A percentile compares a stretch with the other conserved stretches of the same genome.
These are phyloP conservation scores for Stegostoma tigrinum DNA, from an alignment of 2,113 vertebrate species.

Conservation along the genomic window DNA sequence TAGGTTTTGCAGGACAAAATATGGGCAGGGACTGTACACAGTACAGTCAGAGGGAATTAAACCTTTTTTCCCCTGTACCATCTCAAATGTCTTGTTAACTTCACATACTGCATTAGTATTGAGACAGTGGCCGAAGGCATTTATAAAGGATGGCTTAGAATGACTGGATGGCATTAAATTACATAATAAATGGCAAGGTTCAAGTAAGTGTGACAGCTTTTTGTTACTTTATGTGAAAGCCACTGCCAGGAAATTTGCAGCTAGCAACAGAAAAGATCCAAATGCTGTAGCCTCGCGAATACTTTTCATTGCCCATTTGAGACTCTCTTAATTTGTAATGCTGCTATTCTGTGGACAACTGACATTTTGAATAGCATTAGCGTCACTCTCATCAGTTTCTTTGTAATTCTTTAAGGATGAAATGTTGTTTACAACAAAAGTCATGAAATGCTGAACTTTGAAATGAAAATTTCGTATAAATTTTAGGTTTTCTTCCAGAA, in stretches of 20 bases:
- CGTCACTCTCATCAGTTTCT: background rate
- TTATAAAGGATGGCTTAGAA: background rate
- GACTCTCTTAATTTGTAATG: background rate
- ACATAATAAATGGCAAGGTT: background rate
- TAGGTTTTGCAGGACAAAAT: background rate
- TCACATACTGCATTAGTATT: background rate
- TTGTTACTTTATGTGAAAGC: background rate
- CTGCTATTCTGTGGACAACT: background rate
- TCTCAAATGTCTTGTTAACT: slow-evolving; percentile 19
- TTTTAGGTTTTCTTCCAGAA: background rate
- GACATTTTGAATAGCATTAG: background rate
- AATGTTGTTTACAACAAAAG: slow-evolving; percentile 22
- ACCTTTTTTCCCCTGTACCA: background rate
- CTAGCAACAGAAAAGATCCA: background rate
- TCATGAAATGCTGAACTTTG: background rate
- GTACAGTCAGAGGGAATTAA: background rate
- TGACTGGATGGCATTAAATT: background rate
- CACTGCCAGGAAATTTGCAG: background rate
- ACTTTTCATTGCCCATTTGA: background rate
- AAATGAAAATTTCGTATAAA: background rate
- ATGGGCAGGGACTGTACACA: background rate
- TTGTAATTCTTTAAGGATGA: background rate
- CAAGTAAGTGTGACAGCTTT: background rate
- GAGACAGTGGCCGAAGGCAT: background rate
- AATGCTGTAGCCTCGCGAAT: background rate